Evolutionary conservation across 1,140 invertebrate genomes (phyloP).

Genomic region (Lordiphosa stackelbergi): DNA sequence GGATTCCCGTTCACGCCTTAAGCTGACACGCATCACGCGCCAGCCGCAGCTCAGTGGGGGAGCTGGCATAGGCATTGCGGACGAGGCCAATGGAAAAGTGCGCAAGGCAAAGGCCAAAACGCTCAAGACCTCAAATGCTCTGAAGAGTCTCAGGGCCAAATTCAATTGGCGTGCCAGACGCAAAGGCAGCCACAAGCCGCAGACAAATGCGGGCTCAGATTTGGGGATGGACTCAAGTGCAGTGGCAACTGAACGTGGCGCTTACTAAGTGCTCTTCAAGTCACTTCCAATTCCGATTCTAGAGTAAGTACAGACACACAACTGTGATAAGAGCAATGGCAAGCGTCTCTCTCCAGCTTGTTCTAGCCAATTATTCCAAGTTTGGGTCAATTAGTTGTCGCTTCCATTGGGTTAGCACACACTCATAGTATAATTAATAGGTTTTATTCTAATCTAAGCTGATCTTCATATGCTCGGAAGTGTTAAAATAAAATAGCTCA

Average conservation of each 20-base stretch:
- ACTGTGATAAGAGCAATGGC: conserved; percentile 64
- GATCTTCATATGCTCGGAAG: conserved; percentile 1
- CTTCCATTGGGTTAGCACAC: conserved; percentile 4
- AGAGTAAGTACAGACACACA: conserved; percentile 30
- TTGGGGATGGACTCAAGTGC: conserved; percentile 3
- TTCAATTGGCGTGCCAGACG: conserved; percentile 65
- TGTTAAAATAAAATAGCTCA: conserved; percentile 42
- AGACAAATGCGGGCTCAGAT: not conserved
- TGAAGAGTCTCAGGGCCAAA: conserved; percentile 57
- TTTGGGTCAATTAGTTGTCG: conserved; percentile 31
- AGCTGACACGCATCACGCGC: conserved; percentile 67
- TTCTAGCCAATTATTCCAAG: conserved; percentile 40
- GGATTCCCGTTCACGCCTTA: conserved; percentile 53
- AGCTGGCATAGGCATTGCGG: conserved; percentile 1
- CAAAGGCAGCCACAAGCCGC: conserved; percentile 42
- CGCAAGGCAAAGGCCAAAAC: conserved; percentile 55
- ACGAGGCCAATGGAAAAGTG: conserved; percentile 51
- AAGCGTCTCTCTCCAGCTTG: conserved; percentile 40
- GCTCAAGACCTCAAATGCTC: conserved; percentile 41
- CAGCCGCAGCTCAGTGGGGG: conserved; percentile 10
- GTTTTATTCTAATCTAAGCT: conserved; percentile 8
- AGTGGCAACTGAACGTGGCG: conserved; percentile 27
- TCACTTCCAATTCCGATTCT: conserved; percentile 38
- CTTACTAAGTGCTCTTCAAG: conserved; percentile 33
- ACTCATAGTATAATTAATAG: conserved; percentile 21